phyloP scores from a whole-genome alignment of 2,888 invertebrate species.

The Campopleginae sp. region DNA sequence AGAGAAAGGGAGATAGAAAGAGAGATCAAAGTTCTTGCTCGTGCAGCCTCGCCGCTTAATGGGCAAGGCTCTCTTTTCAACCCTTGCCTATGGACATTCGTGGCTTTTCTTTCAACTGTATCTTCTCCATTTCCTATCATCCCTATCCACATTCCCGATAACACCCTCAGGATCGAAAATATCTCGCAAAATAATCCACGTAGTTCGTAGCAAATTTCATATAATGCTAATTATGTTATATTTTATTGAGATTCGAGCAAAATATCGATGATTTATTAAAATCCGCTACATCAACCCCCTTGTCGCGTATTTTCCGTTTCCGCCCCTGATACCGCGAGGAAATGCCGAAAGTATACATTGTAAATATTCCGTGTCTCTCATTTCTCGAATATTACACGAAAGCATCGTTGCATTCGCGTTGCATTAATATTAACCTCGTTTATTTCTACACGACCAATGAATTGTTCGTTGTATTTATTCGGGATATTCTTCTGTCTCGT shows the following conservation, averaged over 20 bases:
- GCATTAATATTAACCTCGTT: conserved; percentile 42
- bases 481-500: neutral
- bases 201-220: conserved; percentile 51
- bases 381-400: conserved; percentile 36
- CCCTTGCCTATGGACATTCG: conserved; percentile 48
- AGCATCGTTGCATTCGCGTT: conserved; percentile 44
- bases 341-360: conserved; percentile 36
- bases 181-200: conserved; percentile 35
- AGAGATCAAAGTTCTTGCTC: conserved; percentile 39
- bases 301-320: conserved; percentile 40
- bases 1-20: conserved; percentile 31
- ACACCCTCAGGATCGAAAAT: conserved; percentile 27
- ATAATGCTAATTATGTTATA: conserved; percentile 72
- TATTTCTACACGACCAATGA: neutral
- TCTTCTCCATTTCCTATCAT: neutral
- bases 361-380: conserved; percentile 39
- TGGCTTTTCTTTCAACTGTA: conserved; percentile 52
- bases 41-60: conserved; percentile 56
- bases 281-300: neutral
- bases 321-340: conserved; percentile 35
- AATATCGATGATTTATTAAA: conserved; percentile 62
- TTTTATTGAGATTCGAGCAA: conserved; percentile 49
- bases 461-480: conserved; percentile 7
- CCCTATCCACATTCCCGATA: conserved; percentile 72
- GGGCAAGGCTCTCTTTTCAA: conserved; percentile 54